phyloP scores from a whole-genome alignment of 2,113 vertebrate species.

The Prunella fulvescens region DNA sequence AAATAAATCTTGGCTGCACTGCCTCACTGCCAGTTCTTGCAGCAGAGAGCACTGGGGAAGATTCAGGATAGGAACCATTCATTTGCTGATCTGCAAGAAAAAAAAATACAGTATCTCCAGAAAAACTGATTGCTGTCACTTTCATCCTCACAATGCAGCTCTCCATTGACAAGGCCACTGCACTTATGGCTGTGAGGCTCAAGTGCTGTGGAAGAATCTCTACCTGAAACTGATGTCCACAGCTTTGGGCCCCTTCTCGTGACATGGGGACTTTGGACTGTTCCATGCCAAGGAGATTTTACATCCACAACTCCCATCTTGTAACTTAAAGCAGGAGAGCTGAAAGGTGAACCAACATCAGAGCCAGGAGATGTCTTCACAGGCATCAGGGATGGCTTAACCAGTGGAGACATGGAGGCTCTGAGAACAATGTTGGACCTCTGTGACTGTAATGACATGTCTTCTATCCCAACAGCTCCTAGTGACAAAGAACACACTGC shows the following conservation, averaged over 20 bases:
- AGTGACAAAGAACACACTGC: conserved; percentile 18
- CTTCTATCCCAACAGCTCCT: conserved; percentile 72
- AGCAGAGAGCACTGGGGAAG: not conserved
- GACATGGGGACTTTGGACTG: conserved; percentile 80
- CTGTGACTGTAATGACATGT: conserved; percentile 69
- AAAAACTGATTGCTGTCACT: not conserved
- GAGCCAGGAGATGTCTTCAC: conserved; percentile 72
- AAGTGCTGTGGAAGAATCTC: not conserved
- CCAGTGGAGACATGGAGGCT: conserved; percentile 74
- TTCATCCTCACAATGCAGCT: not conserved
- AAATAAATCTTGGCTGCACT: conserved; percentile 62
- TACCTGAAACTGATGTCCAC: conserved; percentile 87
- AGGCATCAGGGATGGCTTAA: conserved; percentile 70
- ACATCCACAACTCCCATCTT: conserved; percentile 72
- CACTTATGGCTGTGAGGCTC: not conserved
- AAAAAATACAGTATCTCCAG: not conserved
- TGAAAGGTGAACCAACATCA: conserved; percentile 78
- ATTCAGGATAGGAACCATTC: conserved; percentile 46
- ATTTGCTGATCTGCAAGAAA: conserved; percentile 63
- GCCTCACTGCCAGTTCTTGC: conserved; percentile 8
- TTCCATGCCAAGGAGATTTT: conserved; percentile 77
- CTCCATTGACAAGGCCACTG: not conserved
- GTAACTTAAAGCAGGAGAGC: conserved; percentile 73
- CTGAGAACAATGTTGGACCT: conserved; percentile 57
- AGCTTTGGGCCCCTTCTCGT: conserved; percentile 84